phyloP scores from a whole-genome alignment of 2,113 vertebrate genomes.

The Ascaphus truei region DNA sequence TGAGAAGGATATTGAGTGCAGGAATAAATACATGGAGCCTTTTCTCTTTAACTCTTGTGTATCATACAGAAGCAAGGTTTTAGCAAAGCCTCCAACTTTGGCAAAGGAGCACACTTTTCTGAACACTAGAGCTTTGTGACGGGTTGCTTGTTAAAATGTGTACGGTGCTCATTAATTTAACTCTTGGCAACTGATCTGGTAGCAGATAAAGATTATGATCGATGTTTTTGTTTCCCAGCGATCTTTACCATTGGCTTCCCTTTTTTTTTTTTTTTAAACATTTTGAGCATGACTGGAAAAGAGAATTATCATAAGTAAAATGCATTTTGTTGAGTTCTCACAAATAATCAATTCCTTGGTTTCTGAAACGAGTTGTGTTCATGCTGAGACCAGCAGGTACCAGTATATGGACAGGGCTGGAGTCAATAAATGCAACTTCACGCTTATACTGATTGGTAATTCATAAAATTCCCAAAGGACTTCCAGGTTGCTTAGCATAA shows the following conservation, averaged over 20 bases:
- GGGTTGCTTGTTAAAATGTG: too few relatives aligned
- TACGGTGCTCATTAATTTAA: constrained; percentile 1
- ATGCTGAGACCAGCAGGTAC: constrained; percentile 66
- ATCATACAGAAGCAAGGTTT: too few relatives aligned
- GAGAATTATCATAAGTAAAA: constrained; percentile 51
- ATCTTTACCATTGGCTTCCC: constrained; percentile 20
- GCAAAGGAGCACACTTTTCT: too few relatives aligned
- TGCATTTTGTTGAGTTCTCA: constrained; percentile 61
- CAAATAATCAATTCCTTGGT: constrained; percentile 62
- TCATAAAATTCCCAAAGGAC: constrained; percentile 79
- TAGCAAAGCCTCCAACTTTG: too few relatives aligned
- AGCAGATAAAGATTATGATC: background rate
- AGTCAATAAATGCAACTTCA: constrained; percentile 89
- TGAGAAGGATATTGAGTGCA: too few relatives aligned
- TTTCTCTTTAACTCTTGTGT: too few relatives aligned
- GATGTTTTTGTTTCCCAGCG: background rate
- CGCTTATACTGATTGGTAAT: constrained; percentile 84
- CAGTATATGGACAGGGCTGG: constrained; percentile 54
- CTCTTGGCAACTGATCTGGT: background rate
- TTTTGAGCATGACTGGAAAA: constrained; percentile 42
- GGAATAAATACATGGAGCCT: too few relatives aligned
- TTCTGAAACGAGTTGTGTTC: constrained; percentile 54
- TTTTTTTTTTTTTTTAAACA: background rate
- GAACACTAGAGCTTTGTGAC: too few relatives aligned
- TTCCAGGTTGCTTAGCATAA: constrained; percentile 81